Base-by-base conservation (phyloP, 30 jellyfish, hydroid and myxozoan genomes). In the Pseudorhiza aurosa region DNA sequence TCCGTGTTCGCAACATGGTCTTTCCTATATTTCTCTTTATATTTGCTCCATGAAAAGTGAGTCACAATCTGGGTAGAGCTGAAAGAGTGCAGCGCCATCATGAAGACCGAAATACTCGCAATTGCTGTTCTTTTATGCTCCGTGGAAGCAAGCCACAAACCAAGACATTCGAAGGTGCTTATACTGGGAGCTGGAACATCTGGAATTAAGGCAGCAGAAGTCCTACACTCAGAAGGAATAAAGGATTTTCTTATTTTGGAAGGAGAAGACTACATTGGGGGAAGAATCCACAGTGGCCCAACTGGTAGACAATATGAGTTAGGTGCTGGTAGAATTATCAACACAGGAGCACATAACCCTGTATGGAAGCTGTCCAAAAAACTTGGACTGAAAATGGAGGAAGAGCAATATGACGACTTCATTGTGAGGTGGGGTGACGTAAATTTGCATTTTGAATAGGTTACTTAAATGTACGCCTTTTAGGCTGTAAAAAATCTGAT, bases 161-260 rank as follows among this genome's bases (percentile, higher is more conserved):
- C 91, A 26, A 45, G 44, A 42, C 90, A 59, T 31, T 71, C 50
- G 28, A 74, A 86, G 70, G 84, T 87, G 29, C 53, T 87, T 18
- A 62, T 87, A 44, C 57, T 87, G 12, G 96, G 96, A 2, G 96
- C 96, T 30, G 96, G 96, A 5, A 63, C 67, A 5, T 69, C 96
- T 4, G 93, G 96, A 19, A 63, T 87, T 7, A 76, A 63, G 36
- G 93, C 87, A 2, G 96, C 96, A 2, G 92, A 79, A 28, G 59
- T 89, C 17, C 70, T 87, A 10, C 72, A 77, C 55, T n/a, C 26
- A 12, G 59, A 68, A 22, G 93, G 93, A 15, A 7, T 65, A 12
- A 58, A 58, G 15, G 79, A 78, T 60, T 87, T 87, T 64, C 45
- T 87, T 33, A 58, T 87, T 47, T 73, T 87, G 17, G 96, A 87